Conservation (phyloP, 1,140 invertebrate genomes). For the Drosophila bipectinata region DNA sequence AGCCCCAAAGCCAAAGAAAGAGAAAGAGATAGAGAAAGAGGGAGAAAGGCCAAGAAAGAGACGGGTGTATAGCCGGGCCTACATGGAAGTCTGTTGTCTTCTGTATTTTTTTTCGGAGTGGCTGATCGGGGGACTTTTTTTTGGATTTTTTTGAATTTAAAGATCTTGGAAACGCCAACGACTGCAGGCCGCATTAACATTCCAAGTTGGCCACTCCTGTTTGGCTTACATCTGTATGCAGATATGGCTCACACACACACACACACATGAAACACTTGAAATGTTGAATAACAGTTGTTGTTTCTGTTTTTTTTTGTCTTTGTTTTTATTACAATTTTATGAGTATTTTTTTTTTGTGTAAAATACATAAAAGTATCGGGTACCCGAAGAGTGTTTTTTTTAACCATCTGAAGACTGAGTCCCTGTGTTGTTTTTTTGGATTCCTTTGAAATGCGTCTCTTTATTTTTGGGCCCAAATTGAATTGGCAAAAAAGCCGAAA, state of each 20-base stretch:
- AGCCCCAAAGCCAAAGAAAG: not conserved
- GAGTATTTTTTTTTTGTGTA: conserved; percentile 28
- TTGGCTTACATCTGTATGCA: conserved; percentile 49
- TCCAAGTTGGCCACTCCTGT: conserved; percentile 80
- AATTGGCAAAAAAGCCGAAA: conserved; percentile 17
- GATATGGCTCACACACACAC: conserved; percentile 34
- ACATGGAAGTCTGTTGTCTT: conserved; percentile 23
- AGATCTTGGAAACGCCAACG: conserved; percentile 69
- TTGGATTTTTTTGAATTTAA: conserved; percentile 1
- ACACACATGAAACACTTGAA: conserved; percentile 39
- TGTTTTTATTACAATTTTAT: conserved; percentile 67
- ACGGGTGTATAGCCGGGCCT: conserved; percentile 1
- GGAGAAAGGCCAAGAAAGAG: not conserved
- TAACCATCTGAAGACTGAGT: not conserved
- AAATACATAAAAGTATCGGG: conserved; percentile 25
- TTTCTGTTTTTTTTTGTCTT: conserved; percentile 48
- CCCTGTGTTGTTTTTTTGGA: conserved; percentile 1
- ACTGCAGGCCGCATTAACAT: conserved; percentile 77
- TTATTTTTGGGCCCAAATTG: conserved; percentile 20
- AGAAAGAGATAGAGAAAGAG: not conserved
- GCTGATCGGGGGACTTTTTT: conserved; percentile 3
- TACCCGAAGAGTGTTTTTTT: conserved; percentile 16
- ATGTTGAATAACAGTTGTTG: conserved; percentile 80
- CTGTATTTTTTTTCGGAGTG: conserved; percentile 14
- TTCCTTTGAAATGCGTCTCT: conserved; percentile 21